phyloP scores from a whole-genome alignment of 1,140 invertebrate genomes.

The Palaemon carinicauda region DNA sequence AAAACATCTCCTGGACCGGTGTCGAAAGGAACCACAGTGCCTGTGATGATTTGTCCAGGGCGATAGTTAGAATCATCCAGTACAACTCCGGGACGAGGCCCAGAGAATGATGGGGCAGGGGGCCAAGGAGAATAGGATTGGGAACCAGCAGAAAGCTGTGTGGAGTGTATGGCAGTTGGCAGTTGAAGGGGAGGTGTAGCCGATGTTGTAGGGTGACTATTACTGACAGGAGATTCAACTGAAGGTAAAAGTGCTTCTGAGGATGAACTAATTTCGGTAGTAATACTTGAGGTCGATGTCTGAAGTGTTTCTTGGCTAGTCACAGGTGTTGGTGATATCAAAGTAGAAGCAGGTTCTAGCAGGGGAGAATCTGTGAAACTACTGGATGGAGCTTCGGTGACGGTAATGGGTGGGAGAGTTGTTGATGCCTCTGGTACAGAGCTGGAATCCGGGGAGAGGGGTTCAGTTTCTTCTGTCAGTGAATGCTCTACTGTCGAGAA shows the following conservation, averaged over 20 bases:
- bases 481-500: no score
- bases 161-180: background rate
- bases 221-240: constrained; percentile 59
- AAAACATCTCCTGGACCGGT: constrained; percentile 76
- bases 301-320: background rate
- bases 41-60: constrained; percentile 62
- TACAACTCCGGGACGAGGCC: constrained; percentile 50
- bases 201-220: constrained; percentile 61
- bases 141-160: background rate
- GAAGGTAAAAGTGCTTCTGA: no score
- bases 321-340: no score
- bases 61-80: constrained; percentile 32
- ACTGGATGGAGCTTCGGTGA: no score
- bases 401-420: no score
- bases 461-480: no score
- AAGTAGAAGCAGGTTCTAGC: no score
- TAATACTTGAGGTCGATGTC: background rate
- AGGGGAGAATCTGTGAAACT: no score
- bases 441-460: no score
- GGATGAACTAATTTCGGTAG: no score
- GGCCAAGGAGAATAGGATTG: background rate
- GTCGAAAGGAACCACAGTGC: constrained; percentile 56
- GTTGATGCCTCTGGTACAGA: no score
- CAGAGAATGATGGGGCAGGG: constrained; percentile 1
- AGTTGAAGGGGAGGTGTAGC: constrained; percentile 61